Evolutionary conservation across 2,797 vertebrate genomes (phyloP).

Genomic region (Galagoides demidoff): DNA sequence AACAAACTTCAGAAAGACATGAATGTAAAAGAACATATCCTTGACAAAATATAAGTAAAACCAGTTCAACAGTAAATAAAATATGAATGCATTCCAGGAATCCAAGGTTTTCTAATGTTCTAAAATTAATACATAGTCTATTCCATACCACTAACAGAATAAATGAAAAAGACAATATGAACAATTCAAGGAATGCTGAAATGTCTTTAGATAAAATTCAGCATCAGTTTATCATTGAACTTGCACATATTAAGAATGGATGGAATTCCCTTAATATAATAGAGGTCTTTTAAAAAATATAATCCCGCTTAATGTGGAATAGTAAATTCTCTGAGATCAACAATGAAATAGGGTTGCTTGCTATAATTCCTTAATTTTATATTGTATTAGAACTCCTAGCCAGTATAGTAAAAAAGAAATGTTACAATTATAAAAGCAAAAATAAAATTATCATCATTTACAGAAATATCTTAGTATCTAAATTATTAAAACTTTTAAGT

Average conservation of each 20-base stretch:
- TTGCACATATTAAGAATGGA: neutral
- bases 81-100: neutral
- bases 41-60: neutral
- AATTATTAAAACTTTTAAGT: neutral
- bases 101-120: neutral
- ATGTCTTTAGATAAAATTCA: constrained; percentile 7
- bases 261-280: neutral
- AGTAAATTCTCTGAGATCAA: neutral
- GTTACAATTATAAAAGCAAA: neutral
- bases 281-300: neutral
- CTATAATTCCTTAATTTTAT: neutral
- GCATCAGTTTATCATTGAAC: neutral
- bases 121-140: neutral
- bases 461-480: neutral
- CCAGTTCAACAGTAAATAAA: neutral
- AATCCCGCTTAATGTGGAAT: neutral
- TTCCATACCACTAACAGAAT: neutral
- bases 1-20: neutral
- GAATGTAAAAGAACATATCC: neutral
- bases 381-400: neutral
- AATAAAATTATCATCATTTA: constrained; percentile 7
- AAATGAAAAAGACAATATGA: neutral
- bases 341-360: constrained; percentile 1
- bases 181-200: neutral
- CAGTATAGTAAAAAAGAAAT: neutral